A percentile compares a stretch with the other conserved stretches of the same genome.
These are phyloP conservation scores for Lycophotia porphyrea DNA, from an alignment of 2,888 invertebrate genomes.

Conservation along the genomic window DNA sequence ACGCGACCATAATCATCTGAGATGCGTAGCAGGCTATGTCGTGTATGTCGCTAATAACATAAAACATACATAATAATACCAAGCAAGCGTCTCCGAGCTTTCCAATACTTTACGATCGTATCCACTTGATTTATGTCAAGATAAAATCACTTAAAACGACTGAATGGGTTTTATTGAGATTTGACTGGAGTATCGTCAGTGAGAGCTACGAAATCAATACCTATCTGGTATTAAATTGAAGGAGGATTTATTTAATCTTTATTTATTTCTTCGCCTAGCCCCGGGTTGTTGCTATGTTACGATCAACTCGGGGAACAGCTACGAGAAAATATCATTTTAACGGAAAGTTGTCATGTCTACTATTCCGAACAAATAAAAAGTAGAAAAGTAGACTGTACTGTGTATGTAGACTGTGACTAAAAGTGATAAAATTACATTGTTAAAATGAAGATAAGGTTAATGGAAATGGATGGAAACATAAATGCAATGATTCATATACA, in stretches of 20 bases:
- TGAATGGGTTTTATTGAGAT: conserved; percentile 60
- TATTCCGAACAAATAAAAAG: too few species aligned
- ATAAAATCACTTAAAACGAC: conserved; percentile 62
- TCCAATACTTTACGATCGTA: conserved; percentile 57
- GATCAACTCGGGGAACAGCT: background rate
- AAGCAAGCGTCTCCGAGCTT: conserved; percentile 23
- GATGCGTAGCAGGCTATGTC: conserved; percentile 14
- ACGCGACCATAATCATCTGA: conserved; percentile 2
- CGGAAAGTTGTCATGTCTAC: too few species aligned
- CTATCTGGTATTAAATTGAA: conserved; percentile 29
- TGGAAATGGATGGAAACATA: too few species aligned
- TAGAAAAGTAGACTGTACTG: too few species aligned
- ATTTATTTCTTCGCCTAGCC: conserved; percentile 20
- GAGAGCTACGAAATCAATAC: conserved; percentile 44
- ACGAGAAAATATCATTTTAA: background rate
- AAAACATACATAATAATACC: conserved; percentile 32
- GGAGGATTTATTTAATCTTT: conserved; percentile 27
- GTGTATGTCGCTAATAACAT: conserved; percentile 37
- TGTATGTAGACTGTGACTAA: too few species aligned
- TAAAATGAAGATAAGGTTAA: too few species aligned
- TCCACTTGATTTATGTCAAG: conserved; percentile 61
- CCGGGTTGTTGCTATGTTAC: conserved; percentile 14
- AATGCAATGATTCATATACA: too few species aligned
- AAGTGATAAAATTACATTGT: too few species aligned
- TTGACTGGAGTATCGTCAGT: conserved; percentile 44